A percentile compares a stretch with the other conserved stretches of the same genome.
Conservation (phyloP, 1,140 invertebrate genomes). For the Dinothrombium tinctorium region DNA sequence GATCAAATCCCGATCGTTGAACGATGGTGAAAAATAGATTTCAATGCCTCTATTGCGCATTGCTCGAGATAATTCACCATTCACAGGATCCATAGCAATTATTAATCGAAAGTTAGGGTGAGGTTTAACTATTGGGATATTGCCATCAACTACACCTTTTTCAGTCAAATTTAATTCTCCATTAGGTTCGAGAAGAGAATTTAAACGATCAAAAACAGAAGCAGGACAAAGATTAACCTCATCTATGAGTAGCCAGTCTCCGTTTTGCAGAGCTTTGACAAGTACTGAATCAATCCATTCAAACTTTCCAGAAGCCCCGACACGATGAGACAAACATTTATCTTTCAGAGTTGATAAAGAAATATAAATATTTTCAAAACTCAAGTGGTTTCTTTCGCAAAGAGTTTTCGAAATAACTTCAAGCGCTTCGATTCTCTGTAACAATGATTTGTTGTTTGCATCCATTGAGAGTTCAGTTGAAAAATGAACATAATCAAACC, state of each 20-base stretch:
- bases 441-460: too few species aligned
- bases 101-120: slow-evolving; percentile 81
- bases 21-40: slow-evolving; percentile 38
- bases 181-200: slow-evolving; percentile 75
- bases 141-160: slow-evolving; percentile 46
- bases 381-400: too few species aligned
- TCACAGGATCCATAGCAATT: slow-evolving; percentile 74
- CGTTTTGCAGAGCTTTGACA: slow-evolving; percentile 58
- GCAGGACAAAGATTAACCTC: slow-evolving; percentile 92
- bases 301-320: too few species aligned
- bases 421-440: too few species aligned
- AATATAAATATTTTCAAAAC: too few species aligned
- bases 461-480: too few species aligned
- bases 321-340: too few species aligned
- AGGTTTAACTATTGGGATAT: slow-evolving; percentile 47
- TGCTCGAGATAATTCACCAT: slow-evolving; percentile 86
- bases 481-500: too few species aligned
- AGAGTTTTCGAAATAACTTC: too few species aligned
- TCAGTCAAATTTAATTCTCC: slow-evolving; percentile 76
- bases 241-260: slow-evolving; percentile 77
- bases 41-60: slow-evolving; percentile 95
- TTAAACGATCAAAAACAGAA: slow-evolving; percentile 84
- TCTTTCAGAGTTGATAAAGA: too few species aligned
- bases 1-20: slow-evolving; percentile 12
- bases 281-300: slow-evolving; percentile 92